Evolutionary conservation across 2,888 invertebrate genomes (phyloP).

Genomic region (Dynastes hyllus): DNA sequence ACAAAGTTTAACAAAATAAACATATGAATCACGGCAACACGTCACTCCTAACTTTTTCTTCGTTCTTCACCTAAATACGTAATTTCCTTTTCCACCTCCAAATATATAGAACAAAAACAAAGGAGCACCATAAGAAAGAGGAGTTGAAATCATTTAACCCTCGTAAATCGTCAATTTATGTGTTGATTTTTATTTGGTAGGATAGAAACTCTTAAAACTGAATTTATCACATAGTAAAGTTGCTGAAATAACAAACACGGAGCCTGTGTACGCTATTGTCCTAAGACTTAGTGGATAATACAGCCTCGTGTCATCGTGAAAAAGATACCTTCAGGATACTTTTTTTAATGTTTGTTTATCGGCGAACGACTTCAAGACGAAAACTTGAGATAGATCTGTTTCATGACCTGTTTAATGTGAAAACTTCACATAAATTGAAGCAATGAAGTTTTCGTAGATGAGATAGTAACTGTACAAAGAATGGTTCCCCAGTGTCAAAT

Average conservation of each 20-base stretch:
- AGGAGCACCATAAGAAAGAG: neutral
- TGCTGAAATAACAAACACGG: slow-evolving; percentile 39
- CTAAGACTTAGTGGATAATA: neutral
- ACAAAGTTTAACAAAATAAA: no score
- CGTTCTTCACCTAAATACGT: no score
- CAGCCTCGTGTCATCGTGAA: neutral
- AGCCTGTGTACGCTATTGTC: neutral
- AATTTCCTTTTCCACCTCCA: no score
- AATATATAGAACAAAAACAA: neutral
- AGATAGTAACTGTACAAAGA: no score
- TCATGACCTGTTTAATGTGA: no score
- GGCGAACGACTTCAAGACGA: no score
- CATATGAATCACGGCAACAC: no score
- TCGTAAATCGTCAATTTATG: slow-evolving; percentile 41
- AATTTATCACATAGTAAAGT: slow-evolving; percentile 45
- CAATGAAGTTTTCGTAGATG: no score
- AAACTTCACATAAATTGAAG: no score
- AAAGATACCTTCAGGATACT: neutral
- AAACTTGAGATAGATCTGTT: no score
- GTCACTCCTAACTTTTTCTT: no score
- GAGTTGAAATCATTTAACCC: slow-evolving; percentile 18
- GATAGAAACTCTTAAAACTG: slow-evolving; percentile 34
- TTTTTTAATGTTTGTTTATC: slow-evolving; percentile 26
- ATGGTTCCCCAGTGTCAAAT: no score
- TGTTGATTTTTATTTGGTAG: slow-evolving; percentile 46